Percentiles rank a stretch among this genome's conserved stretches.
These are phyloP conservation scores for Lasioglossum baleicum DNA, from an alignment of 1,140 invertebrate genomes.

Conservation along the genomic window DNA sequence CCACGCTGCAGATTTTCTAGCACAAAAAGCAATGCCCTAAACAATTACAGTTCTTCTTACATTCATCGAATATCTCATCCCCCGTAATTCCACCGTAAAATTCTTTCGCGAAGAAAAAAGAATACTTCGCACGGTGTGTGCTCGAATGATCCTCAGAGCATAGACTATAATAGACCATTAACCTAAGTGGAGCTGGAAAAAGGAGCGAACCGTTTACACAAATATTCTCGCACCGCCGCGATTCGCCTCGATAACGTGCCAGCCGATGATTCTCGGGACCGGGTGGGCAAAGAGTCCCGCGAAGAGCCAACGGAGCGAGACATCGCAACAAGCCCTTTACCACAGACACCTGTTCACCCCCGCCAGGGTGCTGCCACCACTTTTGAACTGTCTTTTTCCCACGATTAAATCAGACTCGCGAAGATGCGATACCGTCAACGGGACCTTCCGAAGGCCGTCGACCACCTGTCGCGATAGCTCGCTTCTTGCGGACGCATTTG, in stretches of 20 bases:
- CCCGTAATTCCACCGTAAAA: not conserved
- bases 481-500: conserved; percentile 12
- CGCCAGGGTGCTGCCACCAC: conserved; percentile 21
- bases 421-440: conserved; percentile 54
- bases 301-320: conserved; percentile 58
- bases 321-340: conserved; percentile 44
- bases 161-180: no score
- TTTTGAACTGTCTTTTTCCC: conserved; percentile 57
- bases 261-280: conserved; percentile 1
- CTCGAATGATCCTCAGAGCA: not conserved
- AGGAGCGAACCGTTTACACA: not conserved
- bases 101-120: not conserved
- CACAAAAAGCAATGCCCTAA: not conserved
- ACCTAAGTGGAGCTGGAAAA: not conserved
- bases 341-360: conserved; percentile 57
- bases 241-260: conserved; percentile 27
- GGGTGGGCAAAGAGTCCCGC: not conserved
- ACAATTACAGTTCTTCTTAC: not conserved
- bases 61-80: no score
- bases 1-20: not conserved
- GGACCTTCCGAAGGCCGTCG: conserved; percentile 71
- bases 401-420: conserved; percentile 68
- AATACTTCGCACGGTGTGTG: not conserved
- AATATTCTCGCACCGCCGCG: not conserved
- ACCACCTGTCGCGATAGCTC: conserved; percentile 62